Evolutionary conservation across 2,888 invertebrate species (phyloP).

Genomic region (Psylliodes chrysocephalus): DNA sequence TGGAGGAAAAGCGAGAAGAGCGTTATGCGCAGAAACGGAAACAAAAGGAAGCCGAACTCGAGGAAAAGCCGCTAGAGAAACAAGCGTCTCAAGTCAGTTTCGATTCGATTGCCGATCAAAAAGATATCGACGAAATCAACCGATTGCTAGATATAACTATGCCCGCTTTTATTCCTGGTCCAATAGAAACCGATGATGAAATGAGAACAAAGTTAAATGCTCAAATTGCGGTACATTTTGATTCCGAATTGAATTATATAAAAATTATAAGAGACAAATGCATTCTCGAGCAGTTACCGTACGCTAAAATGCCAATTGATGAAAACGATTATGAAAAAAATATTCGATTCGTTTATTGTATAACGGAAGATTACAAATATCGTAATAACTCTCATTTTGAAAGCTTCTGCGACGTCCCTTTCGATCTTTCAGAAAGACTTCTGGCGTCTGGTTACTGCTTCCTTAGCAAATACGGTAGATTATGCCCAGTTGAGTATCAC

Average conservation of each 20-base stretch:
- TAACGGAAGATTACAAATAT: constrained; percentile 60
- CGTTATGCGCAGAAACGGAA: constrained; percentile 51
- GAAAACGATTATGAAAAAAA: constrained; percentile 58
- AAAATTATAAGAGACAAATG: constrained; percentile 54
- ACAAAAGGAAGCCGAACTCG: constrained; percentile 19
- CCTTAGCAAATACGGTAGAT: constrained; percentile 71
- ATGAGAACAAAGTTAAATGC: constrained; percentile 64
- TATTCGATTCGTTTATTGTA: constrained; percentile 52
- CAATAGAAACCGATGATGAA: constrained; percentile 66
- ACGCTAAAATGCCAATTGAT: constrained; percentile 62
- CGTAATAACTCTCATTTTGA: constrained; percentile 69
- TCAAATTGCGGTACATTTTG: constrained; percentile 65
- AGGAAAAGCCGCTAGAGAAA: constrained; percentile 27
- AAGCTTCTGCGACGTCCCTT: constrained; percentile 66
- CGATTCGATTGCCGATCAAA: constrained; percentile 66
- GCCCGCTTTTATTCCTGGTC: constrained; percentile 65
- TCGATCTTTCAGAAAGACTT: constrained; percentile 69
- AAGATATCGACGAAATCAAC: constrained; percentile 65
- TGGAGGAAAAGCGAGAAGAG: constrained; percentile 54
- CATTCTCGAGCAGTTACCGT: constrained; percentile 30
- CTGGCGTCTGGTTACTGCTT: constrained; percentile 70
- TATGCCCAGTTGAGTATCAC: constrained; percentile 73
- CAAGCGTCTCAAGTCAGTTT: constrained; percentile 55
- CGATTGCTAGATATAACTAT: constrained; percentile 56
- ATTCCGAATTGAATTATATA: constrained; percentile 61